Evolutionary conservation across 92 coral and sea anemone species (phyloP).

Genomic region (Virgularia gustaviana): DNA sequence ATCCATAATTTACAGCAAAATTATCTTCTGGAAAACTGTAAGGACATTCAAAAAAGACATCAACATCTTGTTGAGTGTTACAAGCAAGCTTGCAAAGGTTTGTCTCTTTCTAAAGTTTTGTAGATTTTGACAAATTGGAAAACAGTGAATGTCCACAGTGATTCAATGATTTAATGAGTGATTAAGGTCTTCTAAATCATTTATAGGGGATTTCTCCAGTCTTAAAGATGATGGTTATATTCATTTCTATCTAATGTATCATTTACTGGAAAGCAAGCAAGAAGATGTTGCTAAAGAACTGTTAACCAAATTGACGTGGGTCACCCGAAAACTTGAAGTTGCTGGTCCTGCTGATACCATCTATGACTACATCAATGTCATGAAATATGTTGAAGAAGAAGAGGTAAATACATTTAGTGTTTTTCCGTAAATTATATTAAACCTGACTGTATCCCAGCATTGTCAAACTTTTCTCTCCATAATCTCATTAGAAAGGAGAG

Average conservation of each 20-base stretch:
- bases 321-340: slow-evolving; percentile 66
- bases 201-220: slow-evolving; percentile 64
- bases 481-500: slow-evolving; percentile 44
- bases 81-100: slow-evolving; percentile 59
- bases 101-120: not conserved
- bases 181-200: not conserved
- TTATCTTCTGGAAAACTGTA: slow-evolving; percentile 63
- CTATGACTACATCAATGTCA: slow-evolving; percentile 67
- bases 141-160: not conserved
- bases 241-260: slow-evolving; percentile 80
- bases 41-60: slow-evolving; percentile 61
- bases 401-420: slow-evolving; percentile 8
- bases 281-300: slow-evolving; percentile 56
- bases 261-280: slow-evolving; percentile 76
- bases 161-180: not conserved
- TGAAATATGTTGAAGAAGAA: slow-evolving; percentile 35
- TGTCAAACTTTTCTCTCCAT: not conserved
- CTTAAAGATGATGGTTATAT: slow-evolving; percentile 81
- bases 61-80: slow-evolving; percentile 71
- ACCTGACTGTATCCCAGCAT: not conserved
- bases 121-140: no score
- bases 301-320: slow-evolving; percentile 74
- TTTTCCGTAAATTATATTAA: not conserved
- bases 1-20: slow-evolving; percentile 83
- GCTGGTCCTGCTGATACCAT: slow-evolving; percentile 86